Conservation (phyloP, 2,113 vertebrate genomes). For the Apaloderma vittatum region DNA sequence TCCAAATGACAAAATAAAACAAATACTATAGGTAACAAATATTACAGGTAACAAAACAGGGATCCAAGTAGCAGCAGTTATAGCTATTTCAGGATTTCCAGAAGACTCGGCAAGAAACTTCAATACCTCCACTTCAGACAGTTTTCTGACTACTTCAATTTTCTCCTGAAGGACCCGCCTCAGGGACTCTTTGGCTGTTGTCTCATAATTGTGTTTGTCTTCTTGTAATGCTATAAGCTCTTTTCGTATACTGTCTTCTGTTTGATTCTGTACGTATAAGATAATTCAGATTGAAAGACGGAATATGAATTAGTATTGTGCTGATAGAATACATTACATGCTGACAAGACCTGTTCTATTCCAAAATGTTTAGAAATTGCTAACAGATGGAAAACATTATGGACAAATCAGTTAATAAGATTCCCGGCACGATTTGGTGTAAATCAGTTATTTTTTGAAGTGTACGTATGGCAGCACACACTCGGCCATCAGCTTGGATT, state of each 20-base stretch:
- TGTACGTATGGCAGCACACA: not conserved
- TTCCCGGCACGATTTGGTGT: not conserved
- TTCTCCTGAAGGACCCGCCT: constrained; percentile 99
- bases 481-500: not conserved
- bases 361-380: not conserved
- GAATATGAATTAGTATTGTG: not conserved
- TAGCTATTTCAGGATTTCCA: not conserved
- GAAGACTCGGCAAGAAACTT: not conserved
- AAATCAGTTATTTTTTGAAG: not conserved
- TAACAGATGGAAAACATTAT: not conserved
- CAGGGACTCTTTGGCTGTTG: constrained; percentile 98
- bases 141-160: constrained; percentile 97
- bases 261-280: constrained; percentile 87
- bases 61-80: not conserved
- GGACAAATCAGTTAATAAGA: not conserved
- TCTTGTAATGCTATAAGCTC: constrained; percentile 96
- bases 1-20: not conserved
- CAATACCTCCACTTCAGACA: constrained; percentile 97
- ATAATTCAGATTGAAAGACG: not conserved
- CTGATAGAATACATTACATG: not conserved
- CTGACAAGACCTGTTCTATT: not conserved
- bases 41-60: not conserved
- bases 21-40: too few species aligned
- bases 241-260: constrained; percentile 95
- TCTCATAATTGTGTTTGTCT: constrained; percentile 99